phyloP scores from a whole-genome alignment of 2,888 invertebrate genomes.

The Drosophila phalerata region DNA sequence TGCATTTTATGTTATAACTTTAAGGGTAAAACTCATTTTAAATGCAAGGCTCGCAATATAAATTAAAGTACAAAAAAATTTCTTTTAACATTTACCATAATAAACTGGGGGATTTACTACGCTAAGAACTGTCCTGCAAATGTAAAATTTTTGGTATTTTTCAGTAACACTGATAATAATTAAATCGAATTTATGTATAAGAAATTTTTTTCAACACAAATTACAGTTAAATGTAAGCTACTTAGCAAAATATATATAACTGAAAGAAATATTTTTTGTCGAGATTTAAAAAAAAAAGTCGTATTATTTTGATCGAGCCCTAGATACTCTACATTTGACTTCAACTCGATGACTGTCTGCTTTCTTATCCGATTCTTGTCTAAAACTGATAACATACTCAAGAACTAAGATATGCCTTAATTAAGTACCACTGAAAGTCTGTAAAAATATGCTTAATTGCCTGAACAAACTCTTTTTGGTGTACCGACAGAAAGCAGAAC shows the following conservation, averaged over 20 bases:
- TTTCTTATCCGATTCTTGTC: background rate
- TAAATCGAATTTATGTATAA: background rate
- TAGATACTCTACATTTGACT: background rate
- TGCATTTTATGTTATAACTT: slow-evolving; percentile 27
- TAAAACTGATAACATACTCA: background rate
- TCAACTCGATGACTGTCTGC: background rate
- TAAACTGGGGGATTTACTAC: background rate
- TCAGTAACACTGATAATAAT: background rate
- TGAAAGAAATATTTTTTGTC: too few species aligned
- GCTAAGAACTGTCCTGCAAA: background rate
- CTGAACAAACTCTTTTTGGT: background rate
- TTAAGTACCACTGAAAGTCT: slow-evolving; percentile 1
- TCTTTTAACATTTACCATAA: background rate
- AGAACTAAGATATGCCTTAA: slow-evolving; percentile 17
- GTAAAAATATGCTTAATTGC: slow-evolving; percentile 1
- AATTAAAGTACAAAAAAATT: background rate
- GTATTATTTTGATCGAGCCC: too few species aligned
- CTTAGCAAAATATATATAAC: too few species aligned
- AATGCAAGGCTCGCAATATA: slow-evolving; percentile 1
- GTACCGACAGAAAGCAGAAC: background rate
- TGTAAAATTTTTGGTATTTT: background rate
- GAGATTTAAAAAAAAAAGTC: background rate
- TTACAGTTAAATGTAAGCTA: too few species aligned
- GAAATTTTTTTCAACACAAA: too few species aligned
- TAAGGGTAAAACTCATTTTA: slow-evolving; percentile 1